Evolutionary conservation across 2,888 invertebrate species (phyloP), one percentile per base, ranked within the genome.

Genomic region (Microctonus hyperodae): DNA sequence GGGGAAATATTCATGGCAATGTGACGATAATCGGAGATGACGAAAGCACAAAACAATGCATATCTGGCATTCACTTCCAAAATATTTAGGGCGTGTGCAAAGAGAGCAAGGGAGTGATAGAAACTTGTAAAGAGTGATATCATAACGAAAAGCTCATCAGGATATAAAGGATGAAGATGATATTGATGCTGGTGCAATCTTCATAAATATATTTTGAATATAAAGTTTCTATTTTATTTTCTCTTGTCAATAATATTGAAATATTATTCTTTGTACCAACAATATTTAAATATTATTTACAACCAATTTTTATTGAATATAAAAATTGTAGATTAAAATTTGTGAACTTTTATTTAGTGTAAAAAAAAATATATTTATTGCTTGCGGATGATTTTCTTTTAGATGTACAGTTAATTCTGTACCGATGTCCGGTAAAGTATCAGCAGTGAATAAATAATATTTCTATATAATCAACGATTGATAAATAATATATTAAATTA

Each of bases 41-140:
- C 77, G 78, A 70, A 70, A 75, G 50, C 72, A 73, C 78, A 78
- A 80, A 81, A 81, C 80, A 81, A 81, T 81, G 79, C 77, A 72
- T 74, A 13, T n/a, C 69, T 71, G 73, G 75, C 75, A 75, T 79
- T 76, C 70, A 51, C 37, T 22, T 16, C 62, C 31, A 40, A 58
- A 37, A n/a, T 48, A 57, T 51, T 64, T 71, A 64, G 73, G 74
- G 74, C 72, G 75, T 74, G 74, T 67, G 70, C 50, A 48, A 53
- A 66, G 61, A 60, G 68, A 63, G 51, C 51, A 11, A 44, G 37
- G 55, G 9, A 57, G 50, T 62, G 66, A 66, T 37, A 37, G 44
- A 60, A 69, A n/a, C n/a, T n/a, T n/a, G n/a, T n/a, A n/a, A n/a
- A n/a, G n/a, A n/a, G 69, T 69, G 64, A 73, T 70, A 65, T 58